Evolutionary conservation across 2,113 vertebrate genomes (phyloP).

Genomic region (Protobothrops flavoviridis): DNA sequence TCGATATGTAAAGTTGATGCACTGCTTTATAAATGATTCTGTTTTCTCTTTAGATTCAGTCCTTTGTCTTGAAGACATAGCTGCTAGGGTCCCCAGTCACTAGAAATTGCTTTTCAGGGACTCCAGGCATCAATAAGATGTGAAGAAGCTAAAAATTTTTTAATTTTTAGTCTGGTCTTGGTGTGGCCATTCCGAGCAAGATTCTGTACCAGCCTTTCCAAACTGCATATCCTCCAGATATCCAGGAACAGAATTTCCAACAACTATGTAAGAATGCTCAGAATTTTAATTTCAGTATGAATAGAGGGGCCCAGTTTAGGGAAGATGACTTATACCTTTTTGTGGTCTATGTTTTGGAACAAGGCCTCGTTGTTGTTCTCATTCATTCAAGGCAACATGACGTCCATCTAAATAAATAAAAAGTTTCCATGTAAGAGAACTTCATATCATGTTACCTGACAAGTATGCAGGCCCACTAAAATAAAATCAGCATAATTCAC

Average conservation of each 20-base stretch:
- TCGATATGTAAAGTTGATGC: neutral
- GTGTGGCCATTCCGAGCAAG: neutral
- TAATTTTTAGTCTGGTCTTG: too few relatives aligned
- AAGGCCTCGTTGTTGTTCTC: neutral
- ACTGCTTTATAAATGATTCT: neutral
- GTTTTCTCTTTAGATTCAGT: neutral
- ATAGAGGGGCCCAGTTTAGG: neutral
- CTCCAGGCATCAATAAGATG: neutral
- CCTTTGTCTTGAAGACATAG: neutral
- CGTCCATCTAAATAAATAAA: neutral
- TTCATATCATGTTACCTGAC: neutral
- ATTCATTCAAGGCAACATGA: too few relatives aligned
- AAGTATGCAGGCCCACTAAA: neutral
- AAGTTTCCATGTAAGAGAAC: neutral
- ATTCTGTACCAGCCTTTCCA: neutral
- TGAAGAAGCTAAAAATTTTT: neutral
- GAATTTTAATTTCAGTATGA: neutral
- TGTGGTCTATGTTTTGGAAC: neutral
- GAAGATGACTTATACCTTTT: neutral
- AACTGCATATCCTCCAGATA: neutral
- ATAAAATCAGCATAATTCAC: neutral
- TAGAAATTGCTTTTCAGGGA: neutral
- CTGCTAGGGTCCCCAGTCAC: neutral
- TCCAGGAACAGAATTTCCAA: neutral
- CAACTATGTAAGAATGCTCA: neutral